These are phyloP conservation scores for Sapajus apella DNA, from an alignment of 2,113 vertebrate genomes.

Conservation along the genomic window DNA sequence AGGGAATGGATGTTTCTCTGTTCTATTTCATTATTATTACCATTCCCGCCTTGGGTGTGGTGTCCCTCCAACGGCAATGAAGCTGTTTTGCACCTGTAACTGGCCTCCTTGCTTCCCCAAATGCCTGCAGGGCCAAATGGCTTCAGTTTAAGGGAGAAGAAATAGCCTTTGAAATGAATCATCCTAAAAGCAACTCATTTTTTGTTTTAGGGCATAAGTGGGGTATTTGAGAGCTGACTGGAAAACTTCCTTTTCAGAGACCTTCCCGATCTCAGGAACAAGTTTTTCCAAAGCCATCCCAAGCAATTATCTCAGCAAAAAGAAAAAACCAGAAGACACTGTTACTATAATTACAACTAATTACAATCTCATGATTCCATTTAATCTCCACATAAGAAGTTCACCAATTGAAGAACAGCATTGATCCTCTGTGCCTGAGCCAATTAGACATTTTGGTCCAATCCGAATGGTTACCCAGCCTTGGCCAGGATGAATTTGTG, in stretches of 20 bases:
- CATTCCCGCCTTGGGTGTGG: not conserved
- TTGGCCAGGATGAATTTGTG: constrained; percentile 55
- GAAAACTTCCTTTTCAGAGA: constrained; percentile 55
- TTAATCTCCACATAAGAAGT: constrained; percentile 63
- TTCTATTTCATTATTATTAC: not conserved
- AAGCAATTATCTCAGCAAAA: constrained; percentile 52
- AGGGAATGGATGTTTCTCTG: not conserved
- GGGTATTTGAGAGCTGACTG: constrained; percentile 42
- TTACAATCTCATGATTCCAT: constrained; percentile 73
- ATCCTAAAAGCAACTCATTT: constrained; percentile 58
- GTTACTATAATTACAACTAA: constrained; percentile 71
- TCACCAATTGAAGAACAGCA: constrained; percentile 38
- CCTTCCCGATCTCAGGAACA: constrained; percentile 15
- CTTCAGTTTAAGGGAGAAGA: constrained; percentile 47
- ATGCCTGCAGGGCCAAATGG: not conserved
- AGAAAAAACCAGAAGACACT: constrained; percentile 56
- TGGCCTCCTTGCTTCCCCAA: not conserved
- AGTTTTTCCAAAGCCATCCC: constrained; percentile 57
- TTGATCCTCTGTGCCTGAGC: constrained; percentile 49
- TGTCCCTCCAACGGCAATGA: accelerated
- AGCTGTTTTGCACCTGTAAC: not conserved
- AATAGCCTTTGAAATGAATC: constrained; percentile 5
- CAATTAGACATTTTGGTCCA: constrained; percentile 63
- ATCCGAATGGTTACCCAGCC: constrained; percentile 25
- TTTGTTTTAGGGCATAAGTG: constrained; percentile 33